phyloP scores from a whole-genome alignment of 2,797 vertebrate species.

The Chaenodraco wilsoni region DNA sequence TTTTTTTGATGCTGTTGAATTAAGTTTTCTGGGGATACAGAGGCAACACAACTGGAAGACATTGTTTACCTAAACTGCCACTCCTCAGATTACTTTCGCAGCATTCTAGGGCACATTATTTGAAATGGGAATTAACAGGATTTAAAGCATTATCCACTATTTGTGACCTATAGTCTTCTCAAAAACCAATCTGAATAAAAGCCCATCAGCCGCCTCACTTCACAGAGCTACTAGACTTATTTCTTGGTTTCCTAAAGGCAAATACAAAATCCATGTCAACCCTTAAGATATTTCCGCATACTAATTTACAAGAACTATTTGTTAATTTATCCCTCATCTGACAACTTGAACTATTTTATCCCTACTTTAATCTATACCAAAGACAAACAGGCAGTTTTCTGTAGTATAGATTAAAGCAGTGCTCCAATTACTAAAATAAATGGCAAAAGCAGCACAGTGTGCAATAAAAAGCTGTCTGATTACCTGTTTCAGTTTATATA shows the following conservation, averaged over 20 bases:
- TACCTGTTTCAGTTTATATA: neutral
- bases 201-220: slow-evolving; percentile 9
- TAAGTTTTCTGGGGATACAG: neutral
- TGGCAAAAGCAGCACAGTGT: neutral
- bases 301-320: neutral
- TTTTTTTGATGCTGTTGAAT: neutral
- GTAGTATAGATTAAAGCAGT: too few species aligned
- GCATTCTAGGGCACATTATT: neutral
- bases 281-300: neutral
- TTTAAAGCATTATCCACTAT: slow-evolving; percentile 20
- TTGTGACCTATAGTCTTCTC: slow-evolving; percentile 13
- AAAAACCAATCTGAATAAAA: slow-evolving; percentile 15
- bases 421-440: neutral
- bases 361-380: neutral
- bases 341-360: neutral
- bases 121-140: slow-evolving; percentile 9
- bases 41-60: slow-evolving; percentile 5
- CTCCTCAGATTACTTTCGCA: neutral
- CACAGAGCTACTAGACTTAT: slow-evolving; percentile 1
- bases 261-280: slow-evolving; percentile 7
- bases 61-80: slow-evolving; percentile 13
- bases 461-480: neutral
- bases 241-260: slow-evolving; percentile 1
- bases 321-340: neutral
- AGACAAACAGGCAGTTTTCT: neutral